Percentiles rank a stretch among this genome's conserved stretches.
These are phyloP conservation scores for Tychaedon coryphoeus DNA, from an alignment of 2,113 vertebrate genomes.

Conservation along the genomic window DNA sequence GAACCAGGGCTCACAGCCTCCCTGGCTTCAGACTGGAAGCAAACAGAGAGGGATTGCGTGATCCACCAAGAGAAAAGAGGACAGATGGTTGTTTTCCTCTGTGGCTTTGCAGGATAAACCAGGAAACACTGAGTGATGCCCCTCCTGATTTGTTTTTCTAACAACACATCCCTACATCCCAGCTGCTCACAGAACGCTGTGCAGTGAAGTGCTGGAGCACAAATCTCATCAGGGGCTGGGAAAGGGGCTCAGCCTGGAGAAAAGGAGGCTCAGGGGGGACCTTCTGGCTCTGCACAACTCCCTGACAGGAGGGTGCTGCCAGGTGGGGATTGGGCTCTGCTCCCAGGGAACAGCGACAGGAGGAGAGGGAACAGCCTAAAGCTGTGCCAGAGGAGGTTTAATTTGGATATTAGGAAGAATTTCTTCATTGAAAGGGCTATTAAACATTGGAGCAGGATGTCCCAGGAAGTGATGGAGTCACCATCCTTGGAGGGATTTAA, in stretches of 20 bases:
- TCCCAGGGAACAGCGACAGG: not conserved
- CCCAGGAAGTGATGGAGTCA: not conserved
- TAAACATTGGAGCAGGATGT: not conserved
- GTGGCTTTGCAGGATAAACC: not conserved
- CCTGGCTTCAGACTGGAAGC: not conserved
- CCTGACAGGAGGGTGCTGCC: not conserved
- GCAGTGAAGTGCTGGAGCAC: not conserved
- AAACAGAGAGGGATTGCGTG: not conserved
- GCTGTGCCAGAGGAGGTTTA: not conserved
- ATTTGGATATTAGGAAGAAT: not conserved
- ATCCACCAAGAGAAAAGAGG: not conserved
- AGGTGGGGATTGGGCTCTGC: accelerated
- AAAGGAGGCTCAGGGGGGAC: not conserved
- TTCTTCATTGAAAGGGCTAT: not conserved
- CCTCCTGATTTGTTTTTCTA: conserved; percentile 22
- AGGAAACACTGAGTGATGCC: not conserved
- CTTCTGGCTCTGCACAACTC: not conserved
- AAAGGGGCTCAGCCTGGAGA: not conserved
- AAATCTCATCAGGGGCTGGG: not conserved
- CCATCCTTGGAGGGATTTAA: not conserved
- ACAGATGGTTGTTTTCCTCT: not conserved
- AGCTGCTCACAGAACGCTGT: not conserved
- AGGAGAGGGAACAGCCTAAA: accelerated
- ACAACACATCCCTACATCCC: not conserved
- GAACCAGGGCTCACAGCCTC: not conserved